phyloP scores from a whole-genome alignment of 2,797 vertebrate genomes.

The Acrossocheilus fasciatus region DNA sequence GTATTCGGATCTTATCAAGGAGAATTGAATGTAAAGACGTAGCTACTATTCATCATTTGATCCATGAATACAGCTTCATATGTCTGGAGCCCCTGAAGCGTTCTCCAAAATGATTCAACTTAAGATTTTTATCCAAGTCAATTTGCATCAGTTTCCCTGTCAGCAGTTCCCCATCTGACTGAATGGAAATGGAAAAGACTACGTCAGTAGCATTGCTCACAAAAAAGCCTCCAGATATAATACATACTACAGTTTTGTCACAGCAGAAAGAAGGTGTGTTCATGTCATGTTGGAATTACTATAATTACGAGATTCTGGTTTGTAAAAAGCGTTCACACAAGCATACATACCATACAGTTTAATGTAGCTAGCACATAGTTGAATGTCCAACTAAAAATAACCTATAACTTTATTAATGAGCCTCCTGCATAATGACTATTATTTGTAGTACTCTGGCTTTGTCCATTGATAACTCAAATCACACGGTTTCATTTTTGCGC shows the following conservation, averaged over 20 bases:
- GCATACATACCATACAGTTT: neutral
- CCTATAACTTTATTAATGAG: neutral
- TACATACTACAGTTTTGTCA: conserved; percentile 16
- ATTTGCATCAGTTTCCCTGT: conserved; percentile 53
- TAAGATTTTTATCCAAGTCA: conserved; percentile 58
- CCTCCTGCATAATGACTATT: neutral
- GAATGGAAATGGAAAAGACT: conserved; percentile 20
- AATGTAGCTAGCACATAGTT: neutral
- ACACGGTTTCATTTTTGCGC: neutral
- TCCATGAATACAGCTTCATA: conserved; percentile 40
- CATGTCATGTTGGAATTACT: neutral
- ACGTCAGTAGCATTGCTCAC: conserved; percentile 17
- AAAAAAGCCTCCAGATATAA: conserved; percentile 6
- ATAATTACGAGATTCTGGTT: neutral
- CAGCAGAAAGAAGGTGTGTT: neutral
- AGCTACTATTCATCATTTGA: conserved; percentile 55
- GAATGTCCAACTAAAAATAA: neutral
- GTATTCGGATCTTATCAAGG: conserved; percentile 51
- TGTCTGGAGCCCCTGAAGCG: conserved; percentile 41
- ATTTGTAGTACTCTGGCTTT: neutral
- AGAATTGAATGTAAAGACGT: conserved; percentile 43
- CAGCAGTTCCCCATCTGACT: conserved; percentile 21
- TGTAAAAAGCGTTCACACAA: neutral
- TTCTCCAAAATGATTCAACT: conserved; percentile 47
- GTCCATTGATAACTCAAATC: neutral